Percentiles rank a stretch among this genome's conserved stretches.
Evolutionary conservation across 92 coral and sea anemone genomes (phyloP).

Genomic region (Micromussa lordhowensis): DNA sequence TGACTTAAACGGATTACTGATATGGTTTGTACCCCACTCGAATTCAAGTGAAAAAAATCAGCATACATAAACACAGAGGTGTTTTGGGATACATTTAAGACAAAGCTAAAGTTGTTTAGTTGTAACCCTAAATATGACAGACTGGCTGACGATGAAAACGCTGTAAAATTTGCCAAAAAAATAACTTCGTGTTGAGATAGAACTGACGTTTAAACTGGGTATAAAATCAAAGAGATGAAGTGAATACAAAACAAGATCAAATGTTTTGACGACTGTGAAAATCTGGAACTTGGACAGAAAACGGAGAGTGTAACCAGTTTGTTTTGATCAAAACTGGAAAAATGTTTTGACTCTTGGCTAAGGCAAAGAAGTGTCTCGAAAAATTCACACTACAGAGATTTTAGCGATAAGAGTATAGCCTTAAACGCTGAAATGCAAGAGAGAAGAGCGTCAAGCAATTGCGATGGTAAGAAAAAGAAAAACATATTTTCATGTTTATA

Average conservation of each 20-base stretch:
- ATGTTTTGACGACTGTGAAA: neutral
- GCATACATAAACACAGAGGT: neutral
- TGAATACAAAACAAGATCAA: neutral
- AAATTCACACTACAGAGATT: neutral
- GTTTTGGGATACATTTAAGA: neutral
- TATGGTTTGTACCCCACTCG: neutral
- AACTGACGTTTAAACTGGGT: neutral
- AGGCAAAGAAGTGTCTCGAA: neutral
- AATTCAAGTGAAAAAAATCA: neutral
- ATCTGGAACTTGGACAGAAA: neutral
- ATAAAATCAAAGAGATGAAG: neutral
- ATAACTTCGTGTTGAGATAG: neutral
- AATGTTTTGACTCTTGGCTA: neutral
- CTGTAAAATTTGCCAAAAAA: neutral
- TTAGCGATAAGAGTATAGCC: neutral
- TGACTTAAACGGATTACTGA: neutral
- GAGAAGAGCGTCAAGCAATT: neutral
- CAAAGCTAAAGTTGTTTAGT: neutral
- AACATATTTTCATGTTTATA: conserved; percentile 2
- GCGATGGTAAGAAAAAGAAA: neutral
- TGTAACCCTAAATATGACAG: neutral
- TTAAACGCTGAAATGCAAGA: neutral
- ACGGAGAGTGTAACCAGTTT: neutral
- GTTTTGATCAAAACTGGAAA: neutral
- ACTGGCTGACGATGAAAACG: neutral